A percentile compares a stretch with the other conserved stretches of the same genome.
These are phyloP conservation scores for Epicauta chinensis DNA, from an alignment of 1,140 invertebrate genomes.

Conservation along the genomic window DNA sequence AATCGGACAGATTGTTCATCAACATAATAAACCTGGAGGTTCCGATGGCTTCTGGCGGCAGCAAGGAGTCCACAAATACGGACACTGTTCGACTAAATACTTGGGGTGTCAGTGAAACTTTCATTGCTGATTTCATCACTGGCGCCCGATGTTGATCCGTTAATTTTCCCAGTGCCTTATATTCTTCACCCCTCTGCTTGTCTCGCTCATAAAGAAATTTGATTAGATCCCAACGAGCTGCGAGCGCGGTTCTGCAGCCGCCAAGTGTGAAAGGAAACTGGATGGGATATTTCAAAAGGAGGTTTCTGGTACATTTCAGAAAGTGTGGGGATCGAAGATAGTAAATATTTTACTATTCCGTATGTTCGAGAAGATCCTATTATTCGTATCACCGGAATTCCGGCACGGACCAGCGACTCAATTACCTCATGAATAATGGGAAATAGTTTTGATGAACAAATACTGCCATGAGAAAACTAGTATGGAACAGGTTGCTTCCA, in stretches of 20 bases:
- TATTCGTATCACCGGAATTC: neutral
- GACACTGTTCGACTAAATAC: slow-evolving; percentile 2
- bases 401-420: neutral
- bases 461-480: neutral
- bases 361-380: neutral
- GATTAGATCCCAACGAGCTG: neutral
- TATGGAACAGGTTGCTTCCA: slow-evolving; percentile 8
- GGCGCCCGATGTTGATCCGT: neutral
- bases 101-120: too few relatives aligned
- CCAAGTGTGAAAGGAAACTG: too few relatives aligned
- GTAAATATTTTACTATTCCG: neutral
- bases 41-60: too few relatives aligned
- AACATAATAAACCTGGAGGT: too few relatives aligned
- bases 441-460: neutral
- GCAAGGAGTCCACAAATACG: neutral
- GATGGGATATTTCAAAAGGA: neutral
- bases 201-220: neutral
- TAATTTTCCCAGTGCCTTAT: neutral
- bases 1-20: too few relatives aligned
- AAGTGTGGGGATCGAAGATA: neutral
- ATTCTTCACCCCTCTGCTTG: neutral
- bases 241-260: too few relatives aligned
- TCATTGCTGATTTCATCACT: too few relatives aligned
- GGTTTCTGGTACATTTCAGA: neutral
- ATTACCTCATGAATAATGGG: slow-evolving; percentile 1